Conservation (phyloP, 2,888 invertebrate species). For the Trachelus stipa region DNA sequence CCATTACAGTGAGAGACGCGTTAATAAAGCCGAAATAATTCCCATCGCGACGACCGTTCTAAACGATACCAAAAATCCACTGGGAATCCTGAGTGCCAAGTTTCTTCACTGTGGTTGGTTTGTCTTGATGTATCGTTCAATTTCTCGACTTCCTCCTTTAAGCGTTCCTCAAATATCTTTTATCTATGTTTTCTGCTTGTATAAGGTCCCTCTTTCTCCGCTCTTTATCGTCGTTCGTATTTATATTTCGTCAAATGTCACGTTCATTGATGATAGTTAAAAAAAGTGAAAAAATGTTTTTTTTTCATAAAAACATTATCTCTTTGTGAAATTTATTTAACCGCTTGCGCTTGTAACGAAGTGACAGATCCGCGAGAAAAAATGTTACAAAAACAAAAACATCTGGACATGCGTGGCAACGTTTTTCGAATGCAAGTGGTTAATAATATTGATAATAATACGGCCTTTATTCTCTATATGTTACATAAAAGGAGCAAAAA, state of each 20-base stretch:
- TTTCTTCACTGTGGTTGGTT: conserved; percentile 11
- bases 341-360: too few species aligned
- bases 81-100: conserved; percentile 11
- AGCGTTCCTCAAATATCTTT: background rate
- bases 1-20: conserved; percentile 46
- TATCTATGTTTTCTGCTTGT: background rate
- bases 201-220: background rate
- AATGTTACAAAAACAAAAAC: too few species aligned
- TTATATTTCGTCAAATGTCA: background rate
- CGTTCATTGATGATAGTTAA: background rate
- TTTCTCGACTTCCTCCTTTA: background rate
- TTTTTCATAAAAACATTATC: background rate
- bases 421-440: too few species aligned
- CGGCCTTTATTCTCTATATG: too few species aligned
- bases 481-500: too few species aligned
- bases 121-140: background rate
- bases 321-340: too few species aligned
- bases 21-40: conserved; percentile 44
- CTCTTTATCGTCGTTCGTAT: background rate
- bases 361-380: too few species aligned
- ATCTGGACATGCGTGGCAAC: too few species aligned
- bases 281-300: background rate
- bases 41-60: conserved; percentile 1
- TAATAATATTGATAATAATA: too few species aligned
- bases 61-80: conserved; percentile 8